Evolutionary conservation across 2,113 vertebrate species (phyloP).

Genomic region (Arenaria interpres): DNA sequence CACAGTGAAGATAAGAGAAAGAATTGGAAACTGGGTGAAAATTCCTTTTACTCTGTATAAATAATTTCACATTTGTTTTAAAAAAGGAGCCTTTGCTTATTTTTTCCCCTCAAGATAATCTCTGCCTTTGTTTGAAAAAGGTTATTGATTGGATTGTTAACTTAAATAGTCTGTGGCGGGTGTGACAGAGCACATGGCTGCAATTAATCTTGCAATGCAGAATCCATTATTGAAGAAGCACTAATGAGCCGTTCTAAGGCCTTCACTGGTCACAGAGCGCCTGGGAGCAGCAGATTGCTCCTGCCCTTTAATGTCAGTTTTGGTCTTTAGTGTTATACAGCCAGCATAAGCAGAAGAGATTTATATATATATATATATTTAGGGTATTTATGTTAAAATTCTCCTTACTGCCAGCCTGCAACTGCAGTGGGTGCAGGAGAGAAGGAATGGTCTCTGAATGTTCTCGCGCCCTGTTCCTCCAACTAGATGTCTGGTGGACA

Average conservation of each 20-base stretch:
- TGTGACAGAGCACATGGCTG: constrained; percentile 63
- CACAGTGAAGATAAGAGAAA: neutral
- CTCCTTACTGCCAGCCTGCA: neutral
- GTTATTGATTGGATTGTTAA: constrained; percentile 72
- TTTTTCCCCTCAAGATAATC: neutral
- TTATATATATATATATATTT: neutral
- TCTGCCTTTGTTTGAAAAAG: constrained; percentile 58
- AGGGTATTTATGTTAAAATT: neutral
- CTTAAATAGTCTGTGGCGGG: constrained; percentile 65
- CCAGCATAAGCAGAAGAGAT: neutral
- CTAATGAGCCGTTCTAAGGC: constrained; percentile 69
- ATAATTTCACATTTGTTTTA: constrained; percentile 30
- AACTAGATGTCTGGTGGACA: neutral
- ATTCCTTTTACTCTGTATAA: neutral
- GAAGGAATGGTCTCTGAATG: neutral
- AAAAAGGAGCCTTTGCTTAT: constrained; percentile 2
- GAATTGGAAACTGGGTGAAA: neutral
- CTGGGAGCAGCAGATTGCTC: constrained; percentile 65
- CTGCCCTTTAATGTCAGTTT: constrained; percentile 51
- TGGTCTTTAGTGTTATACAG: constrained; percentile 26
- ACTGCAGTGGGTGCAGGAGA: neutral
- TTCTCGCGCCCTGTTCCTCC: neutral
- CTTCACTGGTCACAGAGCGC: constrained; percentile 52
- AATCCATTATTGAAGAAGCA: constrained; percentile 71
- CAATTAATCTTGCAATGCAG: constrained; percentile 69